Percentiles rank a stretch among this genome's conserved stretches.
phyloP scores from a whole-genome alignment of 2,888 invertebrate genomes.

The Chironomus riparius region DNA sequence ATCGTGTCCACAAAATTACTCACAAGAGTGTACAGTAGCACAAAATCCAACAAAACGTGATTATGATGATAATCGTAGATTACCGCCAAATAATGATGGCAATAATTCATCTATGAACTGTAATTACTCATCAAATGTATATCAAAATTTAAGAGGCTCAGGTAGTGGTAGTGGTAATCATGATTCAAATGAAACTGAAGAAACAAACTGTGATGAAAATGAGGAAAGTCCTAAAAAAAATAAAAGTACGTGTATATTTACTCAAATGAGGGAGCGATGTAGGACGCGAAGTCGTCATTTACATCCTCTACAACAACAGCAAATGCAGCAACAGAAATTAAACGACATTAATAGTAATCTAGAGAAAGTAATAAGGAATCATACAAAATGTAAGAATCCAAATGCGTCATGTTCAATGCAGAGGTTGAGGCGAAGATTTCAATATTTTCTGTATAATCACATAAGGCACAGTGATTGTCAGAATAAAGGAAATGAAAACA shows the following conservation, averaged over 20 bases:
- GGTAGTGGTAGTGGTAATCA: background rate
- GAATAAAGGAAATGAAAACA: background rate
- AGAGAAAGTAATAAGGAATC: background rate
- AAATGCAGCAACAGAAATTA: background rate
- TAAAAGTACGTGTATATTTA: background rate
- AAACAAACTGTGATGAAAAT: background rate
- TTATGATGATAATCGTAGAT: constrained; percentile 9
- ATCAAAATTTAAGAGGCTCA: background rate
- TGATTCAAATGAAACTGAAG: background rate
- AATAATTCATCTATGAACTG: background rate
- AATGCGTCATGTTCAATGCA: background rate
- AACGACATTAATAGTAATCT: background rate
- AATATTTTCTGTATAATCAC: background rate
- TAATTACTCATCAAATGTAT: background rate
- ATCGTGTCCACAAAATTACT: constrained; percentile 43
- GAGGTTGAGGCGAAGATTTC: background rate
- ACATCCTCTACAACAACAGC: background rate
- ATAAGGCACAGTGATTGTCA: background rate
- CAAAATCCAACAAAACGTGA: constrained; percentile 9
- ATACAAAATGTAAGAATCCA: background rate
- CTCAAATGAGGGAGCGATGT: background rate
- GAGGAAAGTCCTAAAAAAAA: background rate
- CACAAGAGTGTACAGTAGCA: background rate
- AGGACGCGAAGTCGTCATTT: no score
- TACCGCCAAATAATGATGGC: background rate